Evolutionary conservation across 2,113 vertebrate genomes (phyloP), one percentile per base, ranked within the genome.

Genomic region (Dasyornis broadbenti): DNA sequence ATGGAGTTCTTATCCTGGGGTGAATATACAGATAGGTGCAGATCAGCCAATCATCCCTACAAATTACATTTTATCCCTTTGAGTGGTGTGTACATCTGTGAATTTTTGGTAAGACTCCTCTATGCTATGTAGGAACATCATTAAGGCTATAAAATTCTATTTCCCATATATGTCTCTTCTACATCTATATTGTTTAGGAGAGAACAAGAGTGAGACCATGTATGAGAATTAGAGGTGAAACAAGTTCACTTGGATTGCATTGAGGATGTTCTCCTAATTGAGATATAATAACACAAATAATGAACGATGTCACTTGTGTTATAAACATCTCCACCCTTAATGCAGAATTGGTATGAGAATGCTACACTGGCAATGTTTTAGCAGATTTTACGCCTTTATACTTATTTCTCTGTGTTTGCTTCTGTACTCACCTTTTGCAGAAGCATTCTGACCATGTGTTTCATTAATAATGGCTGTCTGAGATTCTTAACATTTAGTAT

Each of bases 61-160:
- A 96, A 96, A 96, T 97, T 77, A 49, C 31, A 73, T 96, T 97
- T 96, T 88, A 82, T 80, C 64, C 73, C 33, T 89, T 88, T 91
- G 69, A 89, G 59, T 89, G 45, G 39, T 79, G 27, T 49, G 49
- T 44, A 57, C 70, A 87, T 93, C 94, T 97, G 93, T 69, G 79
- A 69, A 78, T 84, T 47, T 47, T 80, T 94, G 27, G 52, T 92
- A 85, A 83, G 72, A 42, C n/a, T 44, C 64, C 83, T 78, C 45
- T 71, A 52, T 80, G 35, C 11, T 60, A 49, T 31, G 11, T 14
- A 56, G 35, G 35, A 97, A 77, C 24, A 16, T 88, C 33, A 47
- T 11, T 37, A 83, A 71, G 16, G 26, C 54, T 61, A 52, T 53
- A 86, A 94, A 86, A 91, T 70, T 50, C 22, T 79, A 7, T 53